Evolutionary conservation across 92 coral and sea anemone species (phyloP).

Genomic region (Montipora capitata): DNA sequence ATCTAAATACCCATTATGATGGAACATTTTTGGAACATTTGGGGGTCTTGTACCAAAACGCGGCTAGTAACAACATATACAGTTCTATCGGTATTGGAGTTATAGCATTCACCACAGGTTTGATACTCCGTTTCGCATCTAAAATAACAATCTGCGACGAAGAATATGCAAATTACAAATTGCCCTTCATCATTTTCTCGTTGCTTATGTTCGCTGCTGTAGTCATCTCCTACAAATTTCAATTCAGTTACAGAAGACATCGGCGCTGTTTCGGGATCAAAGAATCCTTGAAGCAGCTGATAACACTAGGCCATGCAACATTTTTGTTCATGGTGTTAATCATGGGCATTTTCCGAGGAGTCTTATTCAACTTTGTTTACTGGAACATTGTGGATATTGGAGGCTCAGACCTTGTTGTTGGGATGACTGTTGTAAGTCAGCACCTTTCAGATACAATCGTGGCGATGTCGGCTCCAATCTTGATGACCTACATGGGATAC

Average conservation of each 20-base stretch:
- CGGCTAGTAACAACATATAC: constrained; percentile 74
- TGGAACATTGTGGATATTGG: constrained; percentile 91
- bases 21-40: constrained; percentile 91
- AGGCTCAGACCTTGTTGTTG: constrained; percentile 89
- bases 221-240: constrained; percentile 73
- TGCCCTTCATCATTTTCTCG: constrained; percentile 80
- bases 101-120: constrained; percentile 80
- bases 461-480: constrained; percentile 80
- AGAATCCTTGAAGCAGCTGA: constrained; percentile 72
- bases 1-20: constrained; percentile 84
- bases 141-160: constrained; percentile 74
- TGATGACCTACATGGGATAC: constrained; percentile 85
- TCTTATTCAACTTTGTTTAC: constrained; percentile 83
- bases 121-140: constrained; percentile 74
- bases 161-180: constrained; percentile 81
- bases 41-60: constrained; percentile 86
- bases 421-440: constrained; percentile 87
- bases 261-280: constrained; percentile 70
- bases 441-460: constrained; percentile 85
- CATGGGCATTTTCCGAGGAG: constrained; percentile 91
- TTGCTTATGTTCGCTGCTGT: constrained; percentile 81
- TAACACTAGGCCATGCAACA: constrained; percentile 49
- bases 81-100: constrained; percentile 87
- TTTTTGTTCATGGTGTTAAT: constrained; percentile 74
- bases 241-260: constrained; percentile 78